Evolutionary conservation across 92 coral and sea anemone genomes (phyloP).

Genomic region (Desmophyllum pertusum): DNA sequence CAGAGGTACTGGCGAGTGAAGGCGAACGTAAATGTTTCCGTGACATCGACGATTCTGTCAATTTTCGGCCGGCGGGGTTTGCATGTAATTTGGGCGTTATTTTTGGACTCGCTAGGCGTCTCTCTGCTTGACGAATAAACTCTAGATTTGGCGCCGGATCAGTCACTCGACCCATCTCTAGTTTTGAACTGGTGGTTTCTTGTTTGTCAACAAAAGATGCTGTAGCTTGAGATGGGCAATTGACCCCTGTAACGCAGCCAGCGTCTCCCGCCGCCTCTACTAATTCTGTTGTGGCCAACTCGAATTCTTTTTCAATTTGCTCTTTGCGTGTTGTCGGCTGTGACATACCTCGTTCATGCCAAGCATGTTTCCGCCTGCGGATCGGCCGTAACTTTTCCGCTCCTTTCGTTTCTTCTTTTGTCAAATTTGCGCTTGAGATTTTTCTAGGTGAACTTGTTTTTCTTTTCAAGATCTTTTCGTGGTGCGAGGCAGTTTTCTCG

Average conservation of each 20-base stretch:
- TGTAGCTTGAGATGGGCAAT: not conserved
- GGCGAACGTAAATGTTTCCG: slow-evolving; percentile 3
- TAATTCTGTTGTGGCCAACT: slow-evolving; percentile 6
- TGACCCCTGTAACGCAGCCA: not conserved
- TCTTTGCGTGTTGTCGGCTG: slow-evolving; percentile 25
- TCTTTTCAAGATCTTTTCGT: slow-evolving; percentile 36
- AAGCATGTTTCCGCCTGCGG: slow-evolving; percentile 48
- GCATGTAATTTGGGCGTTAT: not conserved
- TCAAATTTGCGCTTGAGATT: slow-evolving; percentile 6
- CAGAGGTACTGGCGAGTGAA: not conserved
- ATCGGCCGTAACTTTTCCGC: not conserved
- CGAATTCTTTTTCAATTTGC: slow-evolving; percentile 17
- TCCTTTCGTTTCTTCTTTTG: not conserved
- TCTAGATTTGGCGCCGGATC: not conserved
- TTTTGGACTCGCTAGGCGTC: not conserved
- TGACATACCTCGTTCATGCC: slow-evolving; percentile 42
- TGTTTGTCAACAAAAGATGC: not conserved
- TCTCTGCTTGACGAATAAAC: slow-evolving; percentile 2
- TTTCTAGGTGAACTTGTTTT: slow-evolving; percentile 30
- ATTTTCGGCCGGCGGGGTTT: slow-evolving; percentile 1
- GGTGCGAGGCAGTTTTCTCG: not conserved
- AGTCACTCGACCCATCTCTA: not conserved
- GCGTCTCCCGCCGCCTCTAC: not conserved
- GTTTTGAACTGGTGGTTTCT: not conserved
- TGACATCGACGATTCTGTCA: slow-evolving; percentile 7